Base-by-base conservation (phyloP, 2,797 vertebrate genomes). In the Rhodeus uyekii region DNA sequence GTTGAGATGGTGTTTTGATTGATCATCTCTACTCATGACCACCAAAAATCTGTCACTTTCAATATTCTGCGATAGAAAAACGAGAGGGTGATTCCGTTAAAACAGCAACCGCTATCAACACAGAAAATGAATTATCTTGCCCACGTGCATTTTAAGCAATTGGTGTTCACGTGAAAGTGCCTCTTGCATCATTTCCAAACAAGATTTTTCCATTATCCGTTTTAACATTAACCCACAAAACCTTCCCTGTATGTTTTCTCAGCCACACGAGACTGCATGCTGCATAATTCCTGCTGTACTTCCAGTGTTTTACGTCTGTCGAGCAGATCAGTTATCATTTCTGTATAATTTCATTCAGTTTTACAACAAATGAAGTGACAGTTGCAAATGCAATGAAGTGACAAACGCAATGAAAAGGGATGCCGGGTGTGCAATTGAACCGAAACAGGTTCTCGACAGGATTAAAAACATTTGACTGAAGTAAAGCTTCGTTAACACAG, bases 91-190 rank as follows among this genome's bases (percentile, higher is more conserved):
- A 68, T 58, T 32, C 24, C 12, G n/a, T 39, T 80, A 44, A 44
- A 36, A 38, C 63, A 75, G n/a, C 3, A 44, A 61, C 36, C 5
- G 27, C 34, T 53, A 29, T 67, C 16, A 27, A 36, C 38, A 61
- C 67, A 46, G 29, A 71, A 73, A 64, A 44, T n/a, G 19, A 58
- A 78, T 81, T 60, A 60, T 34, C 36, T n/a, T n/a, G n/a, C n/a
- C n/a, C n/a, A n/a, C n/a, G n/a, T 27, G 24, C 32, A 73, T 63
- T 81, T 81, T 29, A 38, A 22, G 42, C 14, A 18, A 24, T 18
- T 24, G 27, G 34, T 55, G 75, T 80, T 73, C 58, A 61, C 14
- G 48, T 68, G 27, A 46, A 34, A 44, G 63, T 67, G 48, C 9
- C 1, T 24, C 29, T 24, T 38, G 5, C 18, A 24, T 60, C 8